Conservation (phyloP, 2,113 vertebrate species). For the Eretmochelys imbricata region DNA sequence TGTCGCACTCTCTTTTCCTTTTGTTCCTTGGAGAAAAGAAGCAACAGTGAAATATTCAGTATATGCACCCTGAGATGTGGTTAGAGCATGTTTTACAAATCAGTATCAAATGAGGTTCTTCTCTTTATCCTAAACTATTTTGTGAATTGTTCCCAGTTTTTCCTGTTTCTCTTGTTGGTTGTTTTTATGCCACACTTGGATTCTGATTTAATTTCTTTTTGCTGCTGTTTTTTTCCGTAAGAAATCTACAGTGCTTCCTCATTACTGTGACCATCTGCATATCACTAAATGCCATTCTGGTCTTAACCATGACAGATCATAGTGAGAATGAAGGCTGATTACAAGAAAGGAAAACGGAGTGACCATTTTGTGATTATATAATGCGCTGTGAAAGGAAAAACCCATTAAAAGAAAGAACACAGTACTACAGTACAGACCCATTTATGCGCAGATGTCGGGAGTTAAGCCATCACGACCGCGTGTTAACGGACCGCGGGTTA, state of each 20-base stretch:
- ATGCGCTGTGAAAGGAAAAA: not conserved
- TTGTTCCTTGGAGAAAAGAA: not conserved
- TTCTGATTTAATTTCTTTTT: not conserved
- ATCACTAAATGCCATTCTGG: not conserved
- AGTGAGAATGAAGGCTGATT: slow-evolving; percentile 10
- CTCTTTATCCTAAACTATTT: not conserved
- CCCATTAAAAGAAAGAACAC: not conserved
- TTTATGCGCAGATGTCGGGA: too few species aligned
- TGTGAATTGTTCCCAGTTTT: not conserved
- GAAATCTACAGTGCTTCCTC: not conserved
- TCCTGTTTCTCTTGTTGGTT: not conserved
- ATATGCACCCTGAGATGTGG: not conserved
- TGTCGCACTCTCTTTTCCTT: not conserved
- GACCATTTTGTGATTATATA: not conserved
- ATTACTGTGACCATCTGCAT: not conserved
- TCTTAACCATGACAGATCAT: slow-evolving; percentile 1
- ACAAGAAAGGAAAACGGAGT: not conserved
- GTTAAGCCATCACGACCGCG: too few species aligned
- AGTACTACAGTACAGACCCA: not conserved
- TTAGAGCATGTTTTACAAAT: not conserved
- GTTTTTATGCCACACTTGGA: not conserved
- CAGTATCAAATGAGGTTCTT: not conserved
- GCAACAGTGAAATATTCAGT: not conserved
- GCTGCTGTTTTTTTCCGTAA: not conserved
- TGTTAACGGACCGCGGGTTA: too few species aligned